Base-by-base conservation (phyloP, 1,140 invertebrate species). In the Pogonognathellus flavescens region DNA sequence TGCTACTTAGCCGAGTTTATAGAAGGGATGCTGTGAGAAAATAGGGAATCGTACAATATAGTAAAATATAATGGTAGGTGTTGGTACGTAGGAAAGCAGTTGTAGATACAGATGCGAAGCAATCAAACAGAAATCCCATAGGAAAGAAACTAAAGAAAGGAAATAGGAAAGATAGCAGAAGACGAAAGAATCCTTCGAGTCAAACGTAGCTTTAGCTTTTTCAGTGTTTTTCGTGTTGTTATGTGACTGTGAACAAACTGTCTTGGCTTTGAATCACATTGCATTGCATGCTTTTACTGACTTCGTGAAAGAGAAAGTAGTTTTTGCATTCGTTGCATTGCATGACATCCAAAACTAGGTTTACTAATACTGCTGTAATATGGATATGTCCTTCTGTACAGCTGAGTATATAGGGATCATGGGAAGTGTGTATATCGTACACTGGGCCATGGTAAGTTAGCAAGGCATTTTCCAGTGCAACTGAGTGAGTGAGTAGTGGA, bases 61-160 rank as follows among this genome's bases (percentile, higher is more conserved):
- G 10, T 59, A n/a, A 59, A 59, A 59, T 25, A 66, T 4, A 22
- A 66, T 66, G 62, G 62, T 66, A 25, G 14, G 62, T 66, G 62
- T 31, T 25, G 4, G 62, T 25, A 66, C 25, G 22, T 25, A 25
- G 31, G 31, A 41, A 25, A n/a, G 49, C 22, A 76, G 25, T n/a
- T n/a, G 25, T n/a, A 76, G 41, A 49, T 76, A 72, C 66, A 72
- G 66, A 72, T 72, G 31, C 31, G 10, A 49, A 31, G 41, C 70
- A 76, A 76, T 76, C 70, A 76, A 76, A 76, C 60, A 59, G 82
- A 59, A 82, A 57, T 55, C 80, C 57, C 49, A 80, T 25, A 59
- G 70, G 76, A 84, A 84, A 18, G 55, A 49, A 53, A 84, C 49
- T 57, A 55, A 83, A 83, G 52, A 62, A 59, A 52, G n/a, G 53